Base-by-base conservation (phyloP, 2,888 invertebrate genomes). In the Caenorhabditis sp. region DNA sequence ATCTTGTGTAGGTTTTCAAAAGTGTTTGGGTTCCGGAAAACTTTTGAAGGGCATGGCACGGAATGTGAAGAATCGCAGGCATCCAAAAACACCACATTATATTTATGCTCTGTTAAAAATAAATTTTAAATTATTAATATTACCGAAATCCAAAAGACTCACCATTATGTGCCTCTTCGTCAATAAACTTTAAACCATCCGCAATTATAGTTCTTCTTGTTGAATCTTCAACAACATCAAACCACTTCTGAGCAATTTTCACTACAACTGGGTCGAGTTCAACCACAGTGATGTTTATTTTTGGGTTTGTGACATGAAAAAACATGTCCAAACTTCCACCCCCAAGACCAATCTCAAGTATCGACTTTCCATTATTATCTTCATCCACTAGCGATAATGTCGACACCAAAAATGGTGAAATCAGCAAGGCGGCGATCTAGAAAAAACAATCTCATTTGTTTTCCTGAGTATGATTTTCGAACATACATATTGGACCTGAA, bases 271-370 rank as follows among this genome's bases (percentile, higher is more conserved):
- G 75, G 36, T 85, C 84, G 8, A 78, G 17, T 67, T 86, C 86
- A 20, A 82, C 77, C 10, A 81, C 83, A 14, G 84, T 83, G 14
- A 86, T 85, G 58, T 84, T 77, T 70, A 62, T 36, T 17, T 78
- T 69, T n/a, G 83, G 85, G 31, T 76, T 68, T 20, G 60, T 23
- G 7, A 58, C 54, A 65, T 83, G 82, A 14, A 83, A 62, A 36
- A 84, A 85, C 83, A 84, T 83, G 64, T 84, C 83, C n/a, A 83
- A 58, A 60, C 78, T 77, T 27, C 85, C 85, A 21, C 85, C 85
- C 23, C 85, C 85, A 0, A 85, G 59, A 8, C 85, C 85, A 57
- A 85, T 78, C 36, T 77, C 79, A 23, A 79, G 49, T 4, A 79
- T 54, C 0, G 67, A 43, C 52, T 77, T 75, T 0, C 60, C 67